A percentile compares a stretch with the other conserved stretches of the same genome.
Conservation (phyloP, 2,113 vertebrate species). For the Orientallactaga bullata region DNA sequence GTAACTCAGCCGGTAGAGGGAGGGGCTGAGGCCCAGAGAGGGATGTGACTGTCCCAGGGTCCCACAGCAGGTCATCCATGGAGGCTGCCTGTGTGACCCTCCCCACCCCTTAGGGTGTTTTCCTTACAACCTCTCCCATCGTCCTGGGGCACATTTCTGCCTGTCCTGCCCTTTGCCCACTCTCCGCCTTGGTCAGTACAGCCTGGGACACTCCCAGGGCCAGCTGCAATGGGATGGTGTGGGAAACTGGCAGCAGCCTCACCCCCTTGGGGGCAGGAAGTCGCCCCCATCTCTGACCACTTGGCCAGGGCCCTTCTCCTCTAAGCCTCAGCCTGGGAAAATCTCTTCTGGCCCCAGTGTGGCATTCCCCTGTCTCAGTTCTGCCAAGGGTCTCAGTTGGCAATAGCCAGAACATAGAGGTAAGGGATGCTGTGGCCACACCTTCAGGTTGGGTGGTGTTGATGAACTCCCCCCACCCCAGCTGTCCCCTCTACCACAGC, state of each 20-base stretch:
- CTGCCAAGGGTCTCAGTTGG: constrained; percentile 61
- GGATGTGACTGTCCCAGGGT: accelerated
- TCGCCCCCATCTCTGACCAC: neutral
- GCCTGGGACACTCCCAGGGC: neutral
- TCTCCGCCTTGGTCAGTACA: neutral
- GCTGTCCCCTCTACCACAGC: neutral
- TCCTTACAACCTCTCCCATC: neutral
- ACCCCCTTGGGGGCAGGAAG: constrained; percentile 42
- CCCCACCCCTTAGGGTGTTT: accelerated
- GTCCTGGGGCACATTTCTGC: accelerated
- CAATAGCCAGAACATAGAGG: neutral
- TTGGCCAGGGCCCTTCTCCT: constrained; percentile 62
- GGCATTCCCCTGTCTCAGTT: constrained; percentile 24
- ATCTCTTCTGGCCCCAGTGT: constrained; percentile 39
- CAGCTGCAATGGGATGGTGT: constrained; percentile 26
- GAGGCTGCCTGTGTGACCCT: neutral
- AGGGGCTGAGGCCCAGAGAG: neutral
- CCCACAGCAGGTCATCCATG: neutral
- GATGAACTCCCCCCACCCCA: constrained; percentile 5
- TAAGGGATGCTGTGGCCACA: neutral
- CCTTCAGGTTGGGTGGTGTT: neutral
- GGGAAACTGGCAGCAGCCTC: constrained; percentile 62
- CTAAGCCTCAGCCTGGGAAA: constrained; percentile 82
- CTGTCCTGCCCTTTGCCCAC: too few species aligned
- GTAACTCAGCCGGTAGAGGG: neutral